Evolutionary conservation across 1,140 invertebrate genomes (phyloP).

Genomic region (Drosophila elegans): DNA sequence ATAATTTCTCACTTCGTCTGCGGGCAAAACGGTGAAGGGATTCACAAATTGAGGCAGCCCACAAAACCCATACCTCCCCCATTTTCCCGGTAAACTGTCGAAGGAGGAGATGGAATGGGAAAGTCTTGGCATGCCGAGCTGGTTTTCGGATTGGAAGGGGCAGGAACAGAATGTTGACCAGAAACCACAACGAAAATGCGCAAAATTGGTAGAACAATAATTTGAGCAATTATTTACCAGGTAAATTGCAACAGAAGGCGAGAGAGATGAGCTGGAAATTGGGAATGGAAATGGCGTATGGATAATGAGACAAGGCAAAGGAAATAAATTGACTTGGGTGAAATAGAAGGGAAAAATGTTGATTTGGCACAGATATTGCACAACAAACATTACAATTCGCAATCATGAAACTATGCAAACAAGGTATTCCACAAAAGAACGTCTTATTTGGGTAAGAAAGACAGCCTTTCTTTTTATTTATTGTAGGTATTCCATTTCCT

Average conservation of each 20-base stretch:
- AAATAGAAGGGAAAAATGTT: neutral
- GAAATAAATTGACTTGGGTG: constrained; percentile 11
- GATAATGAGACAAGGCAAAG: constrained; percentile 12
- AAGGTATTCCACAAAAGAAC: neutral
- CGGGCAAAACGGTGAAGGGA: constrained; percentile 30
- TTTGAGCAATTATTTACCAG: constrained; percentile 26
- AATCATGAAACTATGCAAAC: neutral
- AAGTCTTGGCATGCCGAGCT: constrained; percentile 32
- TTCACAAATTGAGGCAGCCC: constrained; percentile 9
- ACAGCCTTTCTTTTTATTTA: too few relatives aligned
- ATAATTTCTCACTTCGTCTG: constrained; percentile 34
- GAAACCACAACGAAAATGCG: constrained; percentile 45
- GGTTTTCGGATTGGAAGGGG: constrained; percentile 19
- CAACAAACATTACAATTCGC: neutral
- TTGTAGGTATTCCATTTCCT: too few relatives aligned
- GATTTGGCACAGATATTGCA: neutral
- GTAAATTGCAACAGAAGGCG: constrained; percentile 21
- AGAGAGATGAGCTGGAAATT: constrained; percentile 10
- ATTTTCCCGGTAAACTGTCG: neutral
- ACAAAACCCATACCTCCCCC: neutral
- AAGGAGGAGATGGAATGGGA: neutral
- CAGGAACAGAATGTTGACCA: constrained; percentile 27
- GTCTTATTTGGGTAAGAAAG: neutral
- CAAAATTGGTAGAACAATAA: constrained; percentile 47
- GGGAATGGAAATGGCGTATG: neutral